Evolutionary conservation across 2,797 vertebrate species (phyloP).

Genomic region (Myotis findleyi): DNA sequence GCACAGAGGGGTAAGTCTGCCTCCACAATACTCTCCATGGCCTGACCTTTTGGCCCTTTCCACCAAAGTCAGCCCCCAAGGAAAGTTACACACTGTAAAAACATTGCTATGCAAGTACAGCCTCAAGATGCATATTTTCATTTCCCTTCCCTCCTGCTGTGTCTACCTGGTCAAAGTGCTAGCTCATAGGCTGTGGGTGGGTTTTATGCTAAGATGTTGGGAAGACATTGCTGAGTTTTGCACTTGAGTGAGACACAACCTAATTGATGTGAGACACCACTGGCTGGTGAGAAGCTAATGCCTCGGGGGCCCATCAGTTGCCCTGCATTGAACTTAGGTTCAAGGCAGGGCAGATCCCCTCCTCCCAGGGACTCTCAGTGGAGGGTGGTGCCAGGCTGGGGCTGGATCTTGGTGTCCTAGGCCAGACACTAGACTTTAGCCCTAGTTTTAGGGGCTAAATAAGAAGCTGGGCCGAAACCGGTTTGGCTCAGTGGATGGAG

Average conservation of each 20-base stretch:
- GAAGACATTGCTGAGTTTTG: background rate
- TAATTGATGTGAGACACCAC: no score
- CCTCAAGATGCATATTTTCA: background rate
- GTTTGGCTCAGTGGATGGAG: no score
- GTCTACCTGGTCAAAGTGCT: background rate
- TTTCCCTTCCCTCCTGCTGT: background rate
- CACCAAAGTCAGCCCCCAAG: background rate
- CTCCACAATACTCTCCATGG: background rate
- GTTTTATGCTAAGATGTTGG: background rate
- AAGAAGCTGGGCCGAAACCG: background rate
- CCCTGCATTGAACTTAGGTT: background rate
- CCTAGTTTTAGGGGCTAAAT: background rate
- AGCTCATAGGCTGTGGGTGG: no score
- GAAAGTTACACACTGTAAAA: background rate
- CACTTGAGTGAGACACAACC: background rate
- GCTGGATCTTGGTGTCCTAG: no score
- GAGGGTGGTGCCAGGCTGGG: background rate
- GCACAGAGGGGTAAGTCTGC: fast-evolving
- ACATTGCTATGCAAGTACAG: background rate
- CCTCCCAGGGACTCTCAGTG: background rate
- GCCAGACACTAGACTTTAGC: background rate
- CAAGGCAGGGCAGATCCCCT: background rate
- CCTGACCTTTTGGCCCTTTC: background rate
- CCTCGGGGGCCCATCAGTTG: background rate
- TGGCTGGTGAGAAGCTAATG: background rate